Base-by-base conservation (phyloP, 2,113 vertebrate species). In the Ophthalmolycus amberensis region DNA sequence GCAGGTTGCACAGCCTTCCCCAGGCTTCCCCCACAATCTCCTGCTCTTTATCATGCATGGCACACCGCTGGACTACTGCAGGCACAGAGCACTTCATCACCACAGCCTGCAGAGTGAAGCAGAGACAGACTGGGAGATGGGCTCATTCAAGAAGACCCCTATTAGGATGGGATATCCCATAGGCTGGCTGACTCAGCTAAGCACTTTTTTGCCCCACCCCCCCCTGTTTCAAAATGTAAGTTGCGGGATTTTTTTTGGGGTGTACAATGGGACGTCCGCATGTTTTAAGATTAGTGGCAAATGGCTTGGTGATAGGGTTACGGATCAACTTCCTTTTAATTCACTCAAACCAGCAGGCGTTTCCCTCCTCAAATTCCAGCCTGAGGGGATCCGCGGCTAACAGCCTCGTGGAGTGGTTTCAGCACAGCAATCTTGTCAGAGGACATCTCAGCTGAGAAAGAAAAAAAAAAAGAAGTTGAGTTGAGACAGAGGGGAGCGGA, bases 31-130 rank as follows among this genome's bases (percentile, higher is more conserved):
- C 69, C 38, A 59, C 90, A 76, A 77, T 79, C 73, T 42, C 74
- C 71, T 29, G 38, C 93, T 90, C 73, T 92, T 94, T 93, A 91
- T 93, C 90, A 94, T 93, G 92, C 92, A 90, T 16, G 76, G 82
- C 90, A 88, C 92, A 91, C 84, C 6, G 56, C 85, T 85, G 91
- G 85, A 92, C 87, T 67, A 84, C 87, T 90, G 90, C 82, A 91
- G 87, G 89, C 80, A 20, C 79, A 74, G 76, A 90, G 83, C 87
- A 92, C 88, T 93, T 93, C 91, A 93, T 94, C 91, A 91, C 85
- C 74, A 69, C 84, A 77, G 85, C 88, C 90, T 92, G 90, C 88
- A 88, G 92, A 90, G 85, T 91, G 86, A 86, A 83, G 84, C 81
- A 87, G 78, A 86, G 78, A 59, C 77, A 85, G 84, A 85, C 88